phyloP scores from a whole-genome alignment of 2,888 invertebrate species.

The Ceriagrion tenellum region DNA sequence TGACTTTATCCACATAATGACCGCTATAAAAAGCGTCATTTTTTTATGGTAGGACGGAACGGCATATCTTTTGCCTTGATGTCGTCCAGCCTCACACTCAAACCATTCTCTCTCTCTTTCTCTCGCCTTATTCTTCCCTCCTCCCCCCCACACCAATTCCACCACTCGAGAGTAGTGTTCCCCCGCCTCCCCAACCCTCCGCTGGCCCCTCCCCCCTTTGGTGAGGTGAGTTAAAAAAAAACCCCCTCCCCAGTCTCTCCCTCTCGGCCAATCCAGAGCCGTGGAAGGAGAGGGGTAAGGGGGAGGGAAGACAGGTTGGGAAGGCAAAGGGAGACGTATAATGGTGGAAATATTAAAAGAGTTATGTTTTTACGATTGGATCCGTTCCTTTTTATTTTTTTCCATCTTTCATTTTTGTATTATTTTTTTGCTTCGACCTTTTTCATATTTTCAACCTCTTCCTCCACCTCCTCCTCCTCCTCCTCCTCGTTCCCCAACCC shows the following conservation, averaged over 20 bases:
- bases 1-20: conserved; percentile 64
- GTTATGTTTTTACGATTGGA: conserved; percentile 62
- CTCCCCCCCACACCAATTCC: background rate
- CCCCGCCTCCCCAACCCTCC: background rate
- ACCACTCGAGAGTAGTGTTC: background rate
- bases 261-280: conserved; percentile 49
- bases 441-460: background rate
- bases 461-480: background rate
- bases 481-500: background rate
- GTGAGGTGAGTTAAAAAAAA: background rate
- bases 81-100: conserved; percentile 28
- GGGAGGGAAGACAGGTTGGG: background rate
- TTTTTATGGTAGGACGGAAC: conserved; percentile 38
- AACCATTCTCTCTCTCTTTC: background rate
- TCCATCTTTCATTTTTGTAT: background rate
- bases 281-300: background rate
- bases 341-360: conserved; percentile 60
- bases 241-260: background rate
- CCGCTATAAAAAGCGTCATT: conserved; percentile 56
- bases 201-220: background rate
- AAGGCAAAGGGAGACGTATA: background rate
- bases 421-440: background rate
- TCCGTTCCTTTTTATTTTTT: background rate
- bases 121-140: background rate
- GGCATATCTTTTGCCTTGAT: conserved; percentile 55